Conservation (phyloP, 2,888 invertebrate species). For the Pinctada fucata region DNA sequence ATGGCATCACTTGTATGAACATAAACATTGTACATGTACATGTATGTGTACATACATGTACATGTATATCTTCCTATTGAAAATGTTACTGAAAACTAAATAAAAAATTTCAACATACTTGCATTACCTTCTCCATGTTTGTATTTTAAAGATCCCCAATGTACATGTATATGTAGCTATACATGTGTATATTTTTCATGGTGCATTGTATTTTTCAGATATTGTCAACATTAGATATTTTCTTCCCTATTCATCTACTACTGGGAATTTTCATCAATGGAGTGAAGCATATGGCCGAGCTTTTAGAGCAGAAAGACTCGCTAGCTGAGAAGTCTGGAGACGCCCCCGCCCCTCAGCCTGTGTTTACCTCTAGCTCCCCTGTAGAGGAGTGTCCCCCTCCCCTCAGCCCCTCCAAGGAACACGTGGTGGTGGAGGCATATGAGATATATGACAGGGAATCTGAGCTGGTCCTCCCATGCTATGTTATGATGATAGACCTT, state of each 20-base stretch:
- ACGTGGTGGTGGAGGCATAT: conserved; percentile 57
- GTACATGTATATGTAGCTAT: too few species aligned
- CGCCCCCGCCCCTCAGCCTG: conserved; percentile 38
- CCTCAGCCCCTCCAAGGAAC: conserved; percentile 65
- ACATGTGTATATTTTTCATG: too few species aligned
- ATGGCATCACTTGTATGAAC: too few species aligned
- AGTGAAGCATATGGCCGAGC: conserved; percentile 79
- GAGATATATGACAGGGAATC: conserved; percentile 70
- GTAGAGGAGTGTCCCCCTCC: conserved; percentile 66
- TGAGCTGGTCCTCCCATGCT: conserved; percentile 89
- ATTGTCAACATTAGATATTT: conserved; percentile 91
- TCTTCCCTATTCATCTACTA: conserved; percentile 90
- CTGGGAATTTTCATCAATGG: conserved; percentile 95
- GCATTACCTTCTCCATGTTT: too few species aligned
- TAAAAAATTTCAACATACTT: too few species aligned
- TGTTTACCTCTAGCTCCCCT: conserved; percentile 58
- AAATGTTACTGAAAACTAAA: too few species aligned
- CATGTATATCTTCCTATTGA: too few species aligned
- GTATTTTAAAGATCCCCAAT: too few species aligned
- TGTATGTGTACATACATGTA: too few species aligned
- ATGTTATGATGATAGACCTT: conserved; percentile 96
- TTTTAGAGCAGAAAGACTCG: conserved; percentile 27
- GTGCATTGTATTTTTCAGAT: conserved; percentile 71
- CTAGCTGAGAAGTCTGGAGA: conserved; percentile 42
- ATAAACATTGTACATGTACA: too few species aligned